Percentiles rank a stretch among this genome's conserved stretches.
phyloP scores from a whole-genome alignment of 1,140 invertebrate genomes.

The Papilio xuthus region DNA sequence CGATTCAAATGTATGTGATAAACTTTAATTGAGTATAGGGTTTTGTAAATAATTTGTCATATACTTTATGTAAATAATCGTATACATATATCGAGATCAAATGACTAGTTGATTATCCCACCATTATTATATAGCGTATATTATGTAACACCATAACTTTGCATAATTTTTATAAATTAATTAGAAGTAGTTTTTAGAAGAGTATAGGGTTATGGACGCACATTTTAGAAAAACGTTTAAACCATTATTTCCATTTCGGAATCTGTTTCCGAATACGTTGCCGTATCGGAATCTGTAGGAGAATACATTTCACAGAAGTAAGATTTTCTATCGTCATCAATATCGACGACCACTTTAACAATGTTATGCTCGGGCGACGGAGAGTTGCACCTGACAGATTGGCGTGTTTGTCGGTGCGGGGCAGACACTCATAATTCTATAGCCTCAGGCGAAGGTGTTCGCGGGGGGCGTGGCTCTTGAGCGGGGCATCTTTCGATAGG shows the following conservation, averaged over 20 bases:
- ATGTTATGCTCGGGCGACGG: background rate
- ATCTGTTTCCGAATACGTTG: too few relatives aligned
- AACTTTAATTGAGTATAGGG: background rate
- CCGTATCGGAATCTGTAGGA: background rate
- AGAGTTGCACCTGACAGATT: background rate
- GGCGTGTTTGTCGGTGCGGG: background rate
- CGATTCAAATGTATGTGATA: background rate
- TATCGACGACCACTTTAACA: background rate
- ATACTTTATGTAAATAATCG: background rate
- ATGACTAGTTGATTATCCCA: too few relatives aligned
- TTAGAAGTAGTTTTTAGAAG: too few relatives aligned
- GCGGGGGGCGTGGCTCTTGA: conserved; percentile 47
- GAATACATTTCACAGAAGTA: background rate
- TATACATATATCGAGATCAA: background rate
- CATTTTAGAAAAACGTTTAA: background rate
- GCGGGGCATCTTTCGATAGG: too few relatives aligned
- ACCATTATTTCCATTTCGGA: background rate
- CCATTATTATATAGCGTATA: too few relatives aligned
- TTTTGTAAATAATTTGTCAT: background rate
- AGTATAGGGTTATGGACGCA: background rate
- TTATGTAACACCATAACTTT: too few relatives aligned
- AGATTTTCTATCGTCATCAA: background rate
- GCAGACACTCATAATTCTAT: conserved; percentile 49
- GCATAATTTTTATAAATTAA: too few relatives aligned
- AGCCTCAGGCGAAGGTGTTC: conserved; percentile 47